Percentiles rank a stretch among this genome's conserved stretches.
Evolutionary conservation across 1,140 invertebrate species (phyloP).

Genomic region (Copidosoma floridanum): DNA sequence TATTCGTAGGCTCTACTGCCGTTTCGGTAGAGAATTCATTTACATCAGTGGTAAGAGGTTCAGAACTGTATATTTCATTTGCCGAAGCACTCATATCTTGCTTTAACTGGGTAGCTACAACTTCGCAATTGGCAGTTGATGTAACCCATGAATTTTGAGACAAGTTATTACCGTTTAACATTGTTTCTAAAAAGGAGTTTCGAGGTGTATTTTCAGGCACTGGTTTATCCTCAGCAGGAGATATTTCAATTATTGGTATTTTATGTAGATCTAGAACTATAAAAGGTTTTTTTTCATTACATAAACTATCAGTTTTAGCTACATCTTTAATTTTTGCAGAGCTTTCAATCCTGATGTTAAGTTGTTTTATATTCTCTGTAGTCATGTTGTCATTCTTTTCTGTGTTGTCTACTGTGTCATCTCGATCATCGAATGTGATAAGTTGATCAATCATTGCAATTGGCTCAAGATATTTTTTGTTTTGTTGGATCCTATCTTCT

Average conservation of each 20-base stretch:
- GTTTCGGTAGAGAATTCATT: background rate
- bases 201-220: conserved; percentile 26
- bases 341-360: too few relatives aligned
- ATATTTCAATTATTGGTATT: background rate
- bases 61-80: background rate
- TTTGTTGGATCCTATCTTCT: background rate
- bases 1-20: too few relatives aligned
- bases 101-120: conserved; percentile 36
- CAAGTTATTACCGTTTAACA: conserved; percentile 36
- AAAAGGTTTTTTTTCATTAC: too few relatives aligned
- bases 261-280: too few relatives aligned
- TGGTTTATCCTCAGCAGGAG: conserved; percentile 5
- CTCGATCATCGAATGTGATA: too few relatives aligned
- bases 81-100: background rate
- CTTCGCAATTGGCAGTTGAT: conserved; percentile 15
- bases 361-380: background rate
- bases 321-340: background rate
- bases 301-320: background rate
- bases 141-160: background rate
- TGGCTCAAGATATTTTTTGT: background rate
- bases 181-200: conserved; percentile 44
- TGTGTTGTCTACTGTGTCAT: background rate
- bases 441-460: too few relatives aligned
- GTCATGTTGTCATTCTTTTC: background rate
- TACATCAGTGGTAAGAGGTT: too few relatives aligned